A percentile compares a stretch with the other conserved stretches of the same genome.
phyloP scores from a whole-genome alignment of 30 jellyfish, hydroid and myxozoan genomes.

The Mastigias papua region DNA sequence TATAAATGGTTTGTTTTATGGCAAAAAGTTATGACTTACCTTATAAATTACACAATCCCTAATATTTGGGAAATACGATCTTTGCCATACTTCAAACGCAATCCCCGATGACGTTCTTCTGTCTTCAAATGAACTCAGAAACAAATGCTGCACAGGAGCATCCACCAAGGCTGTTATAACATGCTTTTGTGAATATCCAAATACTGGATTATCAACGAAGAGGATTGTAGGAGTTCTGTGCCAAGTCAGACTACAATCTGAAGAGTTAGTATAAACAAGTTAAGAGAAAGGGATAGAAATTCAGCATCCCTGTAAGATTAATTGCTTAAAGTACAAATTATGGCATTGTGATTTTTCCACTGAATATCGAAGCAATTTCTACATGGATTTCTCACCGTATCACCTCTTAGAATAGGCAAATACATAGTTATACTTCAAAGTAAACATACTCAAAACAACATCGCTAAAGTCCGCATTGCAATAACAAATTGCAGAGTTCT shows the following conservation, averaged over 20 bases:
- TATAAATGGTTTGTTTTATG: neutral
- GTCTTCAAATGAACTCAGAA: conserved; percentile 49
- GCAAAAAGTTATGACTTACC: conserved; percentile 22
- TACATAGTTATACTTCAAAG: too few species aligned
- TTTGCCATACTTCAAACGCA: conserved; percentile 83
- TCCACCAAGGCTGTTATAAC: conserved; percentile 4
- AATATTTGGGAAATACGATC: conserved; percentile 78
- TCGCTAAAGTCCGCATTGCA: too few species aligned
- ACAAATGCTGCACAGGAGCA: conserved; percentile 55
- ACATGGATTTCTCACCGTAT: too few species aligned
- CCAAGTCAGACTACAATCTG: conserved; percentile 41
- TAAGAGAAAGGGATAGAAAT: neutral
- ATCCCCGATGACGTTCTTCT: conserved; percentile 38
- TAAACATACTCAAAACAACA: too few species aligned
- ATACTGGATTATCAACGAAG: conserved; percentile 68
- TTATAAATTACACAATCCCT: conserved; percentile 76
- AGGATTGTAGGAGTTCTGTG: conserved; percentile 80
- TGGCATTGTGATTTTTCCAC: too few species aligned
- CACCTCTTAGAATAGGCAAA: too few species aligned
- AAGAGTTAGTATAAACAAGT: too few species aligned
- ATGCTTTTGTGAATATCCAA: conserved; percentile 71
- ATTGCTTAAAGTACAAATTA: too few species aligned
- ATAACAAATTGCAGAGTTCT: too few species aligned
- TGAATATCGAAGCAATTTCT: too few species aligned
- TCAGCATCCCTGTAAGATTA: neutral